A percentile compares a stretch with the other conserved stretches of the same genome.
Evolutionary conservation across 2,888 invertebrate genomes (phyloP).

Genomic region (Mythimna vitellina): DNA sequence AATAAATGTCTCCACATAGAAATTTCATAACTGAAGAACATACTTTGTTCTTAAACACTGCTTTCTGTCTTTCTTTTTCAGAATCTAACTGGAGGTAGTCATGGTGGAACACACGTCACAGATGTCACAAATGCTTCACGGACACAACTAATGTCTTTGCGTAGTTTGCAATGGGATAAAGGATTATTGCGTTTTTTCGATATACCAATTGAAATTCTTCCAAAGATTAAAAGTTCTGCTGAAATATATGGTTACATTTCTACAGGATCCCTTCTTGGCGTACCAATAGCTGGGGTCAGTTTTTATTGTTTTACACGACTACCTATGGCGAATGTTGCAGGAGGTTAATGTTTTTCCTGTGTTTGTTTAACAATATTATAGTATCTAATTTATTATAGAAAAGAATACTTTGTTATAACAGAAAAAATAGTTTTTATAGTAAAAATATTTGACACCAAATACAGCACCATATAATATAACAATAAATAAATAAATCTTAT

Average conservation of each 20-base stretch:
- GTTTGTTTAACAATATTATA: conserved; percentile 17
- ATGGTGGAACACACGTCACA: conserved; percentile 94
- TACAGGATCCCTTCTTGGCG: conserved; percentile 93
- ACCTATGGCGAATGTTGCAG: conserved; percentile 48
- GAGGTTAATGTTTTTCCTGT: conserved; percentile 63
- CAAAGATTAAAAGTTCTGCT: conserved; percentile 97
- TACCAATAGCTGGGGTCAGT: conserved; percentile 97
- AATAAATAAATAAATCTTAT: too few species aligned
- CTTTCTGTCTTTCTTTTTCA: conserved; percentile 65
- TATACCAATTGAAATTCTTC: conserved; percentile 95
- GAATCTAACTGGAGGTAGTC: conserved; percentile 91
- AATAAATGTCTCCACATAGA: too few species aligned
- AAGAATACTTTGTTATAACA: neutral
- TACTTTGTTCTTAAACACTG: too few species aligned
- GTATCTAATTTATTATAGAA: neutral
- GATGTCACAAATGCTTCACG: conserved; percentile 99
- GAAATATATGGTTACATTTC: conserved; percentile 97
- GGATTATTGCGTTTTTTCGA: conserved; percentile 96
- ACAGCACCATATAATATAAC: too few species aligned
- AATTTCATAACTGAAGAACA: too few species aligned
- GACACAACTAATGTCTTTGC: conserved; percentile 98
- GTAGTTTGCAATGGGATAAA: conserved; percentile 97
- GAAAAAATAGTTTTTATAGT: too few species aligned
- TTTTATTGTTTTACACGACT: conserved; percentile 53
- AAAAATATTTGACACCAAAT: too few species aligned